Percentiles rank a stretch among this genome's conserved stretches.
phyloP scores from a whole-genome alignment of 1,140 invertebrate genomes.

The Diabrotica virgifera region DNA sequence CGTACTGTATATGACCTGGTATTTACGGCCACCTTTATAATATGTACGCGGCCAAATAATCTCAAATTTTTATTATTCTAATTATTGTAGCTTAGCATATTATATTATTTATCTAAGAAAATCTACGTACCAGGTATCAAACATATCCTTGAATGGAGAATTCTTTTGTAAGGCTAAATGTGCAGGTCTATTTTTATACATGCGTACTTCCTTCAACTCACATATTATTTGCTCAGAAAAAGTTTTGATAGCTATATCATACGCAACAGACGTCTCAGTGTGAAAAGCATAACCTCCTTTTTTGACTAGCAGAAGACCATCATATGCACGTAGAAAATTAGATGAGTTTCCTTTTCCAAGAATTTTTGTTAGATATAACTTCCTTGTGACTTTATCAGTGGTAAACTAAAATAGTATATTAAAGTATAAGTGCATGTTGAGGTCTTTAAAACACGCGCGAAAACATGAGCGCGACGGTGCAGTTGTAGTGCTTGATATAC shows the following conservation, averaged over 20 bases:
- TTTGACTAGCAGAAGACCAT: constrained; percentile 33
- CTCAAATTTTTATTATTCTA: too few species aligned
- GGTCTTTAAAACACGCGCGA: too few species aligned
- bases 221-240: constrained; percentile 39
- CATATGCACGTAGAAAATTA: constrained; percentile 25
- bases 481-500: too few species aligned
- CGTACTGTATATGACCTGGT: too few species aligned
- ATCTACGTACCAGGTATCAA: constrained; percentile 38
- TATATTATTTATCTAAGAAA: not conserved
- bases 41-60: too few species aligned
- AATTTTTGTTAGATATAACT: constrained; percentile 9
- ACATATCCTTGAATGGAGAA: constrained; percentile 37
- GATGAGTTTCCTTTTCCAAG: not conserved
- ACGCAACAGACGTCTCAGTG: constrained; percentile 34
- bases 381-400: not conserved
- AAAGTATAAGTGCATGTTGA: too few species aligned
- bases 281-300: constrained; percentile 41
- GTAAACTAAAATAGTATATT: constrained; percentile 5
- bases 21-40: too few species aligned
- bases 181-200: constrained; percentile 34
- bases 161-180: constrained; percentile 34
- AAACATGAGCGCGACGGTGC: too few species aligned
- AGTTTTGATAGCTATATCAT: constrained; percentile 35
- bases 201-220: constrained; percentile 38
- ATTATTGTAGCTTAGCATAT: too few species aligned